Conservation (phyloP, 2,113 vertebrate genomes). For the Telmatochromis brichardi region DNA sequence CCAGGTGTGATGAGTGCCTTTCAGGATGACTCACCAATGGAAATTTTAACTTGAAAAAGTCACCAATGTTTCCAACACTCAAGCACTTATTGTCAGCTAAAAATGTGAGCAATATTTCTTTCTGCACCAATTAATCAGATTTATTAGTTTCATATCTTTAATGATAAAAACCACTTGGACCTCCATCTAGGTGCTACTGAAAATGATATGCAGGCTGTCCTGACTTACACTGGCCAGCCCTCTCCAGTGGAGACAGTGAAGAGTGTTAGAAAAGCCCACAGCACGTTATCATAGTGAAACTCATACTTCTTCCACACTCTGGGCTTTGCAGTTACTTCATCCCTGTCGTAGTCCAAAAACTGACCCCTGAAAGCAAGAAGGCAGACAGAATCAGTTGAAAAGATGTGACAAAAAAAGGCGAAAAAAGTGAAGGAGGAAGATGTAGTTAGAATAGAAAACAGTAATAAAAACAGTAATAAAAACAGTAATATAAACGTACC, state of each 20-base stretch:
- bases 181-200: not conserved
- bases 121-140: not conserved
- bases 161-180: not conserved
- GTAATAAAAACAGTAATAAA: not conserved
- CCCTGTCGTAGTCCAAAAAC: conserved; percentile 87
- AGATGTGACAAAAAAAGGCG: not conserved
- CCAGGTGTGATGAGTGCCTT: not conserved
- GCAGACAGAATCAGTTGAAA: not conserved
- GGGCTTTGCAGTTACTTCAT: conserved; percentile 81
- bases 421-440: not conserved
- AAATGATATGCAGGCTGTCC: not conserved
- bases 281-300: conserved; percentile 96
- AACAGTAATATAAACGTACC: conserved; percentile 59
- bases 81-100: not conserved
- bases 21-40: not conserved
- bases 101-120: not conserved
- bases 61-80: not conserved
- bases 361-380: conserved; percentile 76
- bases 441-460: not conserved
- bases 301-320: conserved; percentile 96
- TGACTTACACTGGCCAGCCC: conserved; percentile 94
- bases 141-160: not conserved
- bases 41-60: not conserved
- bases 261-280: conserved; percentile 94
- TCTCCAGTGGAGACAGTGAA: conserved; percentile 98